Conservation (phyloP, 2,888 invertebrate genomes). For the Apodemia duryi region DNA sequence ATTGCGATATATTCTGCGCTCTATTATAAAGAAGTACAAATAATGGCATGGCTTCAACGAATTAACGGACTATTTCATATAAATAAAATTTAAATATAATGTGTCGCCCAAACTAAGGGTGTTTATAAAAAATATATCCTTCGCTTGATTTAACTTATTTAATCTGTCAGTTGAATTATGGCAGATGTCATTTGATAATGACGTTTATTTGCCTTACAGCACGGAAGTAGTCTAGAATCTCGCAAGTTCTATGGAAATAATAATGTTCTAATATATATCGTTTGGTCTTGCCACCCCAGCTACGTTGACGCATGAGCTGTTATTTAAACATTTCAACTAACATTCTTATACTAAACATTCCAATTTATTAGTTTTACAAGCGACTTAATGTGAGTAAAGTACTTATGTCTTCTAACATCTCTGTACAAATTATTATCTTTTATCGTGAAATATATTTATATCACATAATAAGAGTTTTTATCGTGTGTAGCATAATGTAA, state of each 20-base stretch:
- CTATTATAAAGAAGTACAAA: constrained; percentile 63
- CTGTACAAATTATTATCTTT: constrained; percentile 48
- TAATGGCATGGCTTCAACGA: constrained; percentile 60
- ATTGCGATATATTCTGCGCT: constrained; percentile 47
- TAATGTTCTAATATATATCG: constrained; percentile 28
- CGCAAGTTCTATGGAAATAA: constrained; percentile 13
- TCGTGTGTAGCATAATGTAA: constrained; percentile 31
- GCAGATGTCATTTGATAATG: neutral
- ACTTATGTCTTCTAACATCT: constrained; percentile 55
- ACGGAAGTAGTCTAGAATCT: constrained; percentile 8
- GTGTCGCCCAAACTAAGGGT: neutral
- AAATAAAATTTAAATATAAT: neutral
- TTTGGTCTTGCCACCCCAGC: constrained; percentile 44
- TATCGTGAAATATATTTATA: constrained; percentile 30
- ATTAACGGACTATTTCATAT: constrained; percentile 28
- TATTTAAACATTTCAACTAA: constrained; percentile 47
- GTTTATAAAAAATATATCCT: neutral
- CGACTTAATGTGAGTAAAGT: constrained; percentile 77
- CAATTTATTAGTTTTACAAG: constrained; percentile 55
- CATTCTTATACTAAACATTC: constrained; percentile 63
- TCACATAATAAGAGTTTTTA: constrained; percentile 29
- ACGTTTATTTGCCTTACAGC: neutral
- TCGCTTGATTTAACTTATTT: neutral
- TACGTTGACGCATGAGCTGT: constrained; percentile 28
- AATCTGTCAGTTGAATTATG: neutral